These are phyloP conservation scores for Chiloscyllium plagiosum DNA, from an alignment of 2,113 vertebrate genomes.

Conservation along the genomic window DNA sequence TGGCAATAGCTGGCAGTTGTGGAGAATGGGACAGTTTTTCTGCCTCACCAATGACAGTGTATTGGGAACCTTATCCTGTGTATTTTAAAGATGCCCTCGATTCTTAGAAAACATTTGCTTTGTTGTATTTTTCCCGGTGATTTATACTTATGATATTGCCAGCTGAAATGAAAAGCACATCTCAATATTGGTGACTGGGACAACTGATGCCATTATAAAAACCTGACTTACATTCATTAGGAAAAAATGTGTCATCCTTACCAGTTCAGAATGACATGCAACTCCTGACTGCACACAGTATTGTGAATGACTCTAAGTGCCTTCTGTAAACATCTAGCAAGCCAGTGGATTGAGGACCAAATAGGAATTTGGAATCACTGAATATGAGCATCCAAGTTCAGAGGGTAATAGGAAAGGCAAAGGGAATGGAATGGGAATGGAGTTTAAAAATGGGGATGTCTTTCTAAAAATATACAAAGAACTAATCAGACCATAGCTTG, in stretches of 20 bases:
- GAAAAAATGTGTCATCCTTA: neutral
- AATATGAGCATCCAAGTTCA: too few species aligned
- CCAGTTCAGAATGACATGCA: neutral
- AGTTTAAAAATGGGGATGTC: too few species aligned
- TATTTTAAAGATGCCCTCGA: neutral
- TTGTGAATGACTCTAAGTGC: neutral
- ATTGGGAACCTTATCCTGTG: neutral
- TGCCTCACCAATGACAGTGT: neutral
- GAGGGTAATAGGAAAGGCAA: too few species aligned
- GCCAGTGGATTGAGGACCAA: neutral
- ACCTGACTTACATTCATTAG: neutral
- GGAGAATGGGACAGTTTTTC: neutral
- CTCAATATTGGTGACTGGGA: neutral
- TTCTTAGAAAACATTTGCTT: neutral
- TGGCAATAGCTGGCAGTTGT: neutral
- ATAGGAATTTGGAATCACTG: neutral
- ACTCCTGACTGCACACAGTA: neutral
- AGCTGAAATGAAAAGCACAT: too few species aligned
- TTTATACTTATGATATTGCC: too few species aligned
- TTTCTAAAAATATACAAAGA: too few species aligned
- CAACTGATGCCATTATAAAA: neutral
- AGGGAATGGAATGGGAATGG: too few species aligned
- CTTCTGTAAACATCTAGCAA: neutral
- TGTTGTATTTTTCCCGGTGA: neutral
- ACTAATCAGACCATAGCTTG: too few species aligned